Percentiles rank a stretch among this genome's conserved stretches.
phyloP scores from a whole-genome alignment of 2,113 vertebrate genomes.

The Lanius ludovicianus region DNA sequence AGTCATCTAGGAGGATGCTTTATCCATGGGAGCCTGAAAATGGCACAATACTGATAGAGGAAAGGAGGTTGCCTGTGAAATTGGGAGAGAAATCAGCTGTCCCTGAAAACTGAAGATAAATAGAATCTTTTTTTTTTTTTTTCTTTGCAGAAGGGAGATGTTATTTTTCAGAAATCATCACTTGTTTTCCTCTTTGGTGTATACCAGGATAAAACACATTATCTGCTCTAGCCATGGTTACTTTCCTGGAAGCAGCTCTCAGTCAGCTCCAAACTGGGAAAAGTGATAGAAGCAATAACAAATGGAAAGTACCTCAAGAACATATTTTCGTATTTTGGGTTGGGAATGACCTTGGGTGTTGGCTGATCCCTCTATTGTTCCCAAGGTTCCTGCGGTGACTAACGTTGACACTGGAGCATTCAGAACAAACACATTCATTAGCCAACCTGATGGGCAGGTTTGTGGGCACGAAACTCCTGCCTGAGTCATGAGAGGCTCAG shows the following conservation, averaged over 20 bases:
- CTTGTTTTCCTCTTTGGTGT: neutral
- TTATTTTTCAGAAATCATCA: neutral
- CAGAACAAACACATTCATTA: neutral
- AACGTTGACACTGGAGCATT: neutral
- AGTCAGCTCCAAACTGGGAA: neutral
- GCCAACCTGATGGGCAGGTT: slow-evolving; percentile 30
- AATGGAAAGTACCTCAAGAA: neutral
- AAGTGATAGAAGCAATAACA: neutral
- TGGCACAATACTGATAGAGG: neutral
- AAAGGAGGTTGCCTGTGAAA: neutral
- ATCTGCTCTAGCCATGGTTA: neutral
- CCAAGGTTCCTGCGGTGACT: neutral
- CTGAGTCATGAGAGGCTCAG: neutral
- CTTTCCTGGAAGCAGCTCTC: neutral
- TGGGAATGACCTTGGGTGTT: slow-evolving; percentile 52
- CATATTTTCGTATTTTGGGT: neutral
- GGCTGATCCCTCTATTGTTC: slow-evolving; percentile 6
- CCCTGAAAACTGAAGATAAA: neutral
- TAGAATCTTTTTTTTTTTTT: neutral
- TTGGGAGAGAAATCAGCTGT: neutral
- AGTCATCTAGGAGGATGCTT: neutral
- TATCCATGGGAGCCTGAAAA: neutral
- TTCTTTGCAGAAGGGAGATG: neutral
- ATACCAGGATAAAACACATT: neutral
- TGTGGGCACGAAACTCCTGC: neutral